A percentile compares a stretch with the other conserved stretches of the same genome.
Conservation (phyloP, 1,140 invertebrate species). For the Hydropsyche tenuis region DNA sequence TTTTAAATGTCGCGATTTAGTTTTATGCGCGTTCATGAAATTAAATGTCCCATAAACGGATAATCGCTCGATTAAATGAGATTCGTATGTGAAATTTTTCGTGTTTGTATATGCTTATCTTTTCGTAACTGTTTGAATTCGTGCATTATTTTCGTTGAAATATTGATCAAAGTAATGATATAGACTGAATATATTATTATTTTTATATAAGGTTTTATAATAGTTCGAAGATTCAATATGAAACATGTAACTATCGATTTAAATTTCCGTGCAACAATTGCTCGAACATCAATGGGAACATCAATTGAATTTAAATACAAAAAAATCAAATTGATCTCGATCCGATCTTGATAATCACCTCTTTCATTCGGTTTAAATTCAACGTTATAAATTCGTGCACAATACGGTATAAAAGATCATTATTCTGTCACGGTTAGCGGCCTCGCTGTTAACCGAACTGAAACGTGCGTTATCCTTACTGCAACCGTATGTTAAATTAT, state of each 20-base stretch:
- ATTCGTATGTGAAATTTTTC: not conserved
- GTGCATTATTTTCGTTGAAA: no score
- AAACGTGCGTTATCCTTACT: not conserved
- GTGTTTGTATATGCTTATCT: no score
- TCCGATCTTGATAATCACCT: not conserved
- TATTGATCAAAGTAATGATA: no score
- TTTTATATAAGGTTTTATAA: no score
- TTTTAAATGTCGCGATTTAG: not conserved
- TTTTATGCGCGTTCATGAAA: not conserved
- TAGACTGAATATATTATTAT: no score
- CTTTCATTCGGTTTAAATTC: not conserved
- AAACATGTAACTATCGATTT: no score
- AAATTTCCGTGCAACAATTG: no score
- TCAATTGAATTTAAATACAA: no score
- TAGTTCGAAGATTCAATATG: no score
- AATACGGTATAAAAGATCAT: slow-evolving; percentile 7
- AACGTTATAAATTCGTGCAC: not conserved
- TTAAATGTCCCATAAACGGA: slow-evolving; percentile 15
- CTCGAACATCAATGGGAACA: no score
- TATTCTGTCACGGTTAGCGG: slow-evolving; percentile 15
- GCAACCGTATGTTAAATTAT: not conserved
- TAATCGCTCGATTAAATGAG: not conserved
- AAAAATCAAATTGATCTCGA: no score
- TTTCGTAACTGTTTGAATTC: no score
- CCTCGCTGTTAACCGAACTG: slow-evolving; percentile 1